Conservation (phyloP, 2,797 vertebrate species). For the Echiichthys vipera region DNA sequence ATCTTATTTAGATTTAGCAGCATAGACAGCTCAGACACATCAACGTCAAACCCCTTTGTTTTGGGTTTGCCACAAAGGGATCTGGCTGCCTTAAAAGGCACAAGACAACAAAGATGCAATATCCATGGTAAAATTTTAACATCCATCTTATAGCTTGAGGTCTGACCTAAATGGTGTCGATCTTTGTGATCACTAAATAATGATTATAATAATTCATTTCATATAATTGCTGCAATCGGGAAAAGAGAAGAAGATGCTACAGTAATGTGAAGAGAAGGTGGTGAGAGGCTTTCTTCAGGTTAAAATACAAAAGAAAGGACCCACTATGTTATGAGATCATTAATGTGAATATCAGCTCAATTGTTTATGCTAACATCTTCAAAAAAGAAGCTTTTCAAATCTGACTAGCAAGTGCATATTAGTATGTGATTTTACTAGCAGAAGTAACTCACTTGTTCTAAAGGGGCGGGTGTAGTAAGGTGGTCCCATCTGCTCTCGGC, state of each 20-base stretch:
- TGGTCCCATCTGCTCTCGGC: constrained; percentile 80
- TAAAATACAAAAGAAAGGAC: not conserved
- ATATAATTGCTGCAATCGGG: not conserved
- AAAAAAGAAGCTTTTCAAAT: not conserved
- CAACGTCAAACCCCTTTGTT: not conserved
- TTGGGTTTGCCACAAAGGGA: not conserved
- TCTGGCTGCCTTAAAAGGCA: not conserved
- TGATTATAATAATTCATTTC: no score
- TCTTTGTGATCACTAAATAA: constrained; percentile 12
- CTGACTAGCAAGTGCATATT: not conserved
- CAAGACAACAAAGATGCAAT: not conserved
- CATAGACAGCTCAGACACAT: not conserved
- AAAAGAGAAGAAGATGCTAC: no score
- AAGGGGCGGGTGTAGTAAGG: constrained; percentile 74
- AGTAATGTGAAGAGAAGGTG: no score
- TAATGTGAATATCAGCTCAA: not conserved
- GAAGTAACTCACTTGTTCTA: constrained; percentile 86
- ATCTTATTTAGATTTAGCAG: not conserved
- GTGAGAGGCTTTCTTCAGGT: not conserved
- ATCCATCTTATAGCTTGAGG: not conserved
- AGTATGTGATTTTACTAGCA: not conserved
- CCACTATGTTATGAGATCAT: not conserved
- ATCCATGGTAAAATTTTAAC: not conserved
- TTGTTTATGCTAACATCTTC: not conserved
- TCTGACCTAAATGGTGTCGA: not conserved